phyloP scores from a whole-genome alignment of 2,113 vertebrate genomes.

The Ammodytes marinus region DNA sequence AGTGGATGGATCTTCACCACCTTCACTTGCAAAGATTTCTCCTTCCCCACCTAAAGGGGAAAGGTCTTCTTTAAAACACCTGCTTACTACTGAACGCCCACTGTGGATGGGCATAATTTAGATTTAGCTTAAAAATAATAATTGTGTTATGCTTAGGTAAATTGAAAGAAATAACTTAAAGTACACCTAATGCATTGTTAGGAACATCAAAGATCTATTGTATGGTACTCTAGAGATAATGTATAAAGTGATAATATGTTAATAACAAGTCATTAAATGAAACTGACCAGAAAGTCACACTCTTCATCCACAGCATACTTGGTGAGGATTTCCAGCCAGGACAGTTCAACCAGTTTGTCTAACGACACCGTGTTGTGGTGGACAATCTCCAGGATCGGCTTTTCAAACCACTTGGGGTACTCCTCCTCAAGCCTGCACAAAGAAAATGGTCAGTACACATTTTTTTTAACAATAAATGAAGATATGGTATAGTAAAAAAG shows the following conservation, averaged over 20 bases:
- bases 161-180: neutral
- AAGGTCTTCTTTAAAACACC: neutral
- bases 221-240: neutral
- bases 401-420: slow-evolving; percentile 97
- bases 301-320: slow-evolving; percentile 96
- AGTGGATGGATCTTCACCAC: slow-evolving; percentile 93
- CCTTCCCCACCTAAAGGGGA: slow-evolving; percentile 89
- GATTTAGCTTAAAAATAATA: neutral
- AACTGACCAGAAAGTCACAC: slow-evolving; percentile 95
- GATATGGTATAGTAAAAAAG: neutral
- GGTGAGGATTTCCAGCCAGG: slow-evolving; percentile 98
- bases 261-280: neutral
- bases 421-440: slow-evolving; percentile 93
- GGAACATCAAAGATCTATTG: neutral
- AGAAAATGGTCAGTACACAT: neutral
- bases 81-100: neutral
- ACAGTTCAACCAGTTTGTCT: slow-evolving; percentile 95
- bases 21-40: slow-evolving; percentile 91
- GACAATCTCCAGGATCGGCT: slow-evolving; percentile 95
- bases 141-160: neutral
- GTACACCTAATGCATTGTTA: neutral
- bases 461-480: neutral
- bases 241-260: neutral
- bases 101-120: neutral
- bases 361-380: slow-evolving; percentile 98